These are phyloP conservation scores for Sciaenops ocellatus DNA, from an alignment of 2,797 vertebrate genomes.

Conservation along the genomic window DNA sequence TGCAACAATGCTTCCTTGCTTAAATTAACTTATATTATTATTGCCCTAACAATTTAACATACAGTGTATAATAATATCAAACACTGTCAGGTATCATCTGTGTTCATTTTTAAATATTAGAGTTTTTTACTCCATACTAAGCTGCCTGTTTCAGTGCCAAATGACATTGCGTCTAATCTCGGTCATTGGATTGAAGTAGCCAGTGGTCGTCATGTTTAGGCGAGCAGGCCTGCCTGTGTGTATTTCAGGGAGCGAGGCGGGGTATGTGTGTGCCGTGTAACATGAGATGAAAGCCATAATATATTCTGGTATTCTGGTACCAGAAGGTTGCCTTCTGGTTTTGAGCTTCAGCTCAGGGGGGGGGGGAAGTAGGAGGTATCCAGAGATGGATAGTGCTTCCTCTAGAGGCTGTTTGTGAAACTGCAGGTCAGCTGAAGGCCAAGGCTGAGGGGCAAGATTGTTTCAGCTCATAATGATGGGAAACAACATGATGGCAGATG, in stretches of 20 bases:
- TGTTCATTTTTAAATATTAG: neutral
- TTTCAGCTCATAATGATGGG: slow-evolving; percentile 49
- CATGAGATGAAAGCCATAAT: slow-evolving; percentile 66
- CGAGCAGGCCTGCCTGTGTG: slow-evolving; percentile 46
- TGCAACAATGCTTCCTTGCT: neutral
- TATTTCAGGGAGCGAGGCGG: slow-evolving; percentile 71
- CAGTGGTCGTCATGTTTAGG: slow-evolving; percentile 28
- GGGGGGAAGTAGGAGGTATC: slow-evolving; percentile 7
- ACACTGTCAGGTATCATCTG: neutral
- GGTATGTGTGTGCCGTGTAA: slow-evolving; percentile 65
- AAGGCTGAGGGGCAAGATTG: slow-evolving; percentile 58
- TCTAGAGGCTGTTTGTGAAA: slow-evolving; percentile 62
- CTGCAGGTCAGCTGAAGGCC: slow-evolving; percentile 57
- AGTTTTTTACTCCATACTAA: slow-evolving; percentile 14
- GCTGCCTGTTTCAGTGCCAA: slow-evolving; percentile 5
- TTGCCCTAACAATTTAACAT: neutral
- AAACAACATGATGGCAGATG: slow-evolving; percentile 36
- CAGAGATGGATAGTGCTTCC: slow-evolving; percentile 52
- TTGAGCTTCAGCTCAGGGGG: slow-evolving; percentile 44
- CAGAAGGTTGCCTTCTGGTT: slow-evolving; percentile 53
- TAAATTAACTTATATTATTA: neutral
- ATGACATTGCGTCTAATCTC: slow-evolving; percentile 28
- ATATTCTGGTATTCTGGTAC: slow-evolving; percentile 71
- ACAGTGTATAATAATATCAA: neutral
- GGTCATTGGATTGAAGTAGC: slow-evolving; percentile 36